A percentile compares a stretch with the other conserved stretches of the same genome.
Evolutionary conservation across 2,797 vertebrate species (phyloP).

Genomic region (Tapera naevia): DNA sequence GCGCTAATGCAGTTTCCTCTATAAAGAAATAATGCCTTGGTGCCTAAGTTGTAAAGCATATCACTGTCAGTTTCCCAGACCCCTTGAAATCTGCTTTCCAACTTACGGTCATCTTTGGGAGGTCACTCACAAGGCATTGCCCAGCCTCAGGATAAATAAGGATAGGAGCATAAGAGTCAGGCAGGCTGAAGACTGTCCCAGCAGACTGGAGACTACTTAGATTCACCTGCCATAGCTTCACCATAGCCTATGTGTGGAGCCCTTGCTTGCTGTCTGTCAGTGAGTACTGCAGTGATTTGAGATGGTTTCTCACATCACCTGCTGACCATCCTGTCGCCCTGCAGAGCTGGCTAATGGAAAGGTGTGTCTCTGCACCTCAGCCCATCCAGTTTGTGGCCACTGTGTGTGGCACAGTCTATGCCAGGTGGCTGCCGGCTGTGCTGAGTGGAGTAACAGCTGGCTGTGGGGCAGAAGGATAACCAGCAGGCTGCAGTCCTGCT

Average conservation of each 20-base stretch:
- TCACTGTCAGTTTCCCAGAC: background rate
- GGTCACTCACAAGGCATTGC: background rate
- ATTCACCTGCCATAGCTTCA: background rate
- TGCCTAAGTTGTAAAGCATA: background rate
- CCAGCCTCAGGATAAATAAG: background rate
- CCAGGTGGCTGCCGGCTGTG: background rate
- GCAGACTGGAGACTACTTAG: background rate
- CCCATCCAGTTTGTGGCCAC: background rate
- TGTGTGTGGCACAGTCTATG: fast-evolving
- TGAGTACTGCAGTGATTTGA: background rate
- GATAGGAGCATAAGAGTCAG: background rate
- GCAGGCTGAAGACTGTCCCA: background rate
- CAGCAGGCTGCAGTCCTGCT: background rate
- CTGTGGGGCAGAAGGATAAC: background rate
- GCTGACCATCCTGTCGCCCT: background rate
- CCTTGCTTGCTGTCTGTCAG: background rate
- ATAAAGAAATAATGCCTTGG: background rate
- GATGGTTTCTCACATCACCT: background rate
- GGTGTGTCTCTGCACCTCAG: background rate
- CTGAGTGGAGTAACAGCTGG: background rate
- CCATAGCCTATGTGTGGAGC: background rate
- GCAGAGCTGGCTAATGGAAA: background rate
- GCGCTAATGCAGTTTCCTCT: background rate
- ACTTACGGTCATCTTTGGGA: background rate
- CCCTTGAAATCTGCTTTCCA: background rate